Percentiles rank a stretch among this genome's conserved stretches.
These are phyloP conservation scores for Acrossocheilus wenchowensis DNA, from an alignment of 2,797 vertebrate genomes.

Conservation along the genomic window DNA sequence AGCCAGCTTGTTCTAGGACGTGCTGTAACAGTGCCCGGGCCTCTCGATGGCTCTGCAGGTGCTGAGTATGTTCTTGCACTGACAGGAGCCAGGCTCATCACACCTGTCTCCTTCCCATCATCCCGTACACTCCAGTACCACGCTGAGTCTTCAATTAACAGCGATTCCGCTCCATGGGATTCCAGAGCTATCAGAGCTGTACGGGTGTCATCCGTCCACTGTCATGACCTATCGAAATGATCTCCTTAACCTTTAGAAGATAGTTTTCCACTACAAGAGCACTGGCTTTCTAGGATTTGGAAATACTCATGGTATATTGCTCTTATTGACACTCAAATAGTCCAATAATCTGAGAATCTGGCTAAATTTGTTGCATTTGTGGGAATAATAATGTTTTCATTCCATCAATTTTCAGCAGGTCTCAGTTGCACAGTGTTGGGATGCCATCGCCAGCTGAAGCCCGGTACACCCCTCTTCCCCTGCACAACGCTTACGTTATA, in stretches of 20 bases:
- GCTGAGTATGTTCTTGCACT: constrained; percentile 49
- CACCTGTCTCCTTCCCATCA: constrained; percentile 54
- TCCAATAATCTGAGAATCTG: background rate
- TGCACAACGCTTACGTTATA: background rate
- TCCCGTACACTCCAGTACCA: constrained; percentile 8
- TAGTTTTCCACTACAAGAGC: background rate
- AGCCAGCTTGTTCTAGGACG: constrained; percentile 37
- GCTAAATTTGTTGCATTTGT: constrained; percentile 42
- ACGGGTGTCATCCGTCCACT: constrained; percentile 34
- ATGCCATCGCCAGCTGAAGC: constrained; percentile 47
- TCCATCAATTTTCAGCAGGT: constrained; percentile 52
- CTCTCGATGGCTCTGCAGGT: constrained; percentile 48
- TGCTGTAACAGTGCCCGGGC: constrained; percentile 50
- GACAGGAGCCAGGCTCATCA: constrained; percentile 19
- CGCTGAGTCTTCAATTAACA: constrained; percentile 49
- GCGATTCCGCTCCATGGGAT: constrained; percentile 22
- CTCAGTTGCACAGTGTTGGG: constrained; percentile 57
- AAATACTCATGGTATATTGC: background rate
- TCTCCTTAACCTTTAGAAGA: constrained; percentile 34
- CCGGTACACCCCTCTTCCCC: background rate
- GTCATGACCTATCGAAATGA: constrained; percentile 35
- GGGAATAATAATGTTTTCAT: constrained; percentile 61
- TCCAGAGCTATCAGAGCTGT: constrained; percentile 35
- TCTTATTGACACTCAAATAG: background rate
- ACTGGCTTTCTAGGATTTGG: constrained; percentile 39